These are phyloP conservation scores for Agrilus mali DNA, from an alignment of 2,888 invertebrate genomes.

Conservation along the genomic window DNA sequence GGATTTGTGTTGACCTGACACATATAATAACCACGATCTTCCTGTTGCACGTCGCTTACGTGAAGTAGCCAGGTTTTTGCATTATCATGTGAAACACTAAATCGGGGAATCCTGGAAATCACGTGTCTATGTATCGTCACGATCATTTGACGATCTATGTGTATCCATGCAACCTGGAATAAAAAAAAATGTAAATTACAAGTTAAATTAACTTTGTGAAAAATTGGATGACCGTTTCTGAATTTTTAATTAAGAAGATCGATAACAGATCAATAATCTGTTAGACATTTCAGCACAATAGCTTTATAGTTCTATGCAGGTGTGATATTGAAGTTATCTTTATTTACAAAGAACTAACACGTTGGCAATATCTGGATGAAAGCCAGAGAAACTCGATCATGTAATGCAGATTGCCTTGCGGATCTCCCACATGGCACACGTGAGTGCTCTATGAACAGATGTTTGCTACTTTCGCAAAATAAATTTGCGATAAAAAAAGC, in stretches of 20 bases:
- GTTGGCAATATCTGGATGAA: slow-evolving; percentile 19
- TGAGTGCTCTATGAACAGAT: slow-evolving; percentile 19
- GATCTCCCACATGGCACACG: slow-evolving; percentile 18
- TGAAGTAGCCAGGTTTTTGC: slow-evolving; percentile 86
- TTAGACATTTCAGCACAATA: too few species aligned
- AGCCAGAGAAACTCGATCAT: slow-evolving; percentile 24
- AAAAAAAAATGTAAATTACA: neutral
- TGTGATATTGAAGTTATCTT: too few species aligned
- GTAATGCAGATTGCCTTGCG: slow-evolving; percentile 25
- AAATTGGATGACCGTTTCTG: neutral
- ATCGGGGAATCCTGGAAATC: slow-evolving; percentile 79
- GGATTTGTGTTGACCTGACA: slow-evolving; percentile 86
- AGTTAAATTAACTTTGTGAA: neutral
- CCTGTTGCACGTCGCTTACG: slow-evolving; percentile 82
- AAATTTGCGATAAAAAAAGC: slow-evolving; percentile 10
- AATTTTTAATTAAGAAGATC: neutral
- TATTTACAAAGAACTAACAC: neutral
- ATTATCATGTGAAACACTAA: slow-evolving; percentile 83
- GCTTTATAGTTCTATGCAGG: too few species aligned
- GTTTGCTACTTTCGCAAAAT: slow-evolving; percentile 18
- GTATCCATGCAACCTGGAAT: slow-evolving; percentile 83
- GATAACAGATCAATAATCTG: neutral
- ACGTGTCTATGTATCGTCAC: slow-evolving; percentile 86
- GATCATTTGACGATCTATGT: slow-evolving; percentile 89
- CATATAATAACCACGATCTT: slow-evolving; percentile 85